Evolutionary conservation across 2,797 vertebrate species (phyloP).

Genomic region (Sphenodon punctatus): DNA sequence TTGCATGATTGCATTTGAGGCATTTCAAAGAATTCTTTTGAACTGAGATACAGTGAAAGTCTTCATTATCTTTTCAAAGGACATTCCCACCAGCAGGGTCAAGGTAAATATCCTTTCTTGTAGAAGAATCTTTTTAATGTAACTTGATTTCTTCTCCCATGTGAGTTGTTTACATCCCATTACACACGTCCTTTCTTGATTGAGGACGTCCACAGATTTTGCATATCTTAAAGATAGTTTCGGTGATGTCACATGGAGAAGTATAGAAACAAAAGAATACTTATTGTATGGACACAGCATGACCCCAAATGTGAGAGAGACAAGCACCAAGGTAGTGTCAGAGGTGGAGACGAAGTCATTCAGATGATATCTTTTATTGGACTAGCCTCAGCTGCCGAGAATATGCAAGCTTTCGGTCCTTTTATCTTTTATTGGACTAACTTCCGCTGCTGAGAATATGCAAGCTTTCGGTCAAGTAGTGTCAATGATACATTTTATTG

Average conservation of each 20-base stretch:
- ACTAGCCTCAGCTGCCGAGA: no score
- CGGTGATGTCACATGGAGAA: not conserved
- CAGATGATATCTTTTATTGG: no score
- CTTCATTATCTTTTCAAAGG: slow-evolving; percentile 59
- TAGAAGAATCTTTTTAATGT: slow-evolving; percentile 45
- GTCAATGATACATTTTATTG: no score
- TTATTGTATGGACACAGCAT: no score
- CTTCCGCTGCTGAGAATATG: no score
- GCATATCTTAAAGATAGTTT: not conserved
- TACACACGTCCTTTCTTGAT: slow-evolving; percentile 25
- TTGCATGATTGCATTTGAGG: slow-evolving; percentile 65
- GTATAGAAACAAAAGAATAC: not conserved
- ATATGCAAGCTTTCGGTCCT: no score
- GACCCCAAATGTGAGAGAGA: no score
- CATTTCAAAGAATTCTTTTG: slow-evolving; percentile 69
- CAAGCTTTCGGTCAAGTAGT: no score
- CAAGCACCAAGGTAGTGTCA: no score
- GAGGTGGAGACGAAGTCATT: no score
- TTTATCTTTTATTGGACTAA: no score
- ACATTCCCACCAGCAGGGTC: slow-evolving; percentile 25
- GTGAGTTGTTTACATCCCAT: slow-evolving; percentile 20
- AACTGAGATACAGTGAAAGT: slow-evolving; percentile 52
- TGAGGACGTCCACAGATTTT: not conserved
- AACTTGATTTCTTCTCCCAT: slow-evolving; percentile 53
- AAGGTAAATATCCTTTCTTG: slow-evolving; percentile 67